Percentiles rank a stretch among this genome's conserved stretches.
Conservation (phyloP, 2,888 invertebrate species). For the Cerastoderma edule region DNA sequence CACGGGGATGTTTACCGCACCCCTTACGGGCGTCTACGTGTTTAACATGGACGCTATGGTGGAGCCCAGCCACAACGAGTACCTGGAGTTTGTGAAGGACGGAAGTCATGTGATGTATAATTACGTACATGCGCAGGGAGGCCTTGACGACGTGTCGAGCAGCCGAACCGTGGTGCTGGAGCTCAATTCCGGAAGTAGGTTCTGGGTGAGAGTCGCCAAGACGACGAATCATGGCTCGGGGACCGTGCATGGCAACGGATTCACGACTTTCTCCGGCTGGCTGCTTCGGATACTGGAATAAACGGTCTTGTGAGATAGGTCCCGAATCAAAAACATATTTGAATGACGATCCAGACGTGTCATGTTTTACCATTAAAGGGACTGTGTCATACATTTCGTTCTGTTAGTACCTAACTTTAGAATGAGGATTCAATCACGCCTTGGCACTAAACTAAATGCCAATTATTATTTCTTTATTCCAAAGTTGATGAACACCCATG, state of each 20-base stretch:
- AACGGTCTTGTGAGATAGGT: no score
- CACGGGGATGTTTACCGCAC: constrained; percentile 25
- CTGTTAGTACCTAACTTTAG: no score
- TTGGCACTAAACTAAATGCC: no score
- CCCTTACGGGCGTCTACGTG: constrained; percentile 8
- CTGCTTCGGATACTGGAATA: constrained; percentile 13
- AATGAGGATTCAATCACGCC: no score
- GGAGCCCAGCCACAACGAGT: constrained; percentile 22
- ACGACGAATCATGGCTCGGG: constrained; percentile 22
- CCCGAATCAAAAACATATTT: no score
- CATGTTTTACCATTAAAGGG: no score
- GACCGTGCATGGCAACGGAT: constrained; percentile 26
- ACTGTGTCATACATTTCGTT: no score
- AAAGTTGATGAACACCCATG: no score
- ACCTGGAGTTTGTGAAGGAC: constrained; percentile 29
- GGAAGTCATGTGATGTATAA: constrained; percentile 28
- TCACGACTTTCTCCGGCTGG: constrained; percentile 23
- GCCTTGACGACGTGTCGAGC: constrained; percentile 17
- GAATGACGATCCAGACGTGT: no score
- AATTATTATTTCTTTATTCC: no score
- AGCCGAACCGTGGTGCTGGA: constrained; percentile 13
- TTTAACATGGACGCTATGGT: constrained; percentile 30
- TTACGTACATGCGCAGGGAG: constrained; percentile 27
- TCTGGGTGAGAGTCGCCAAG: constrained; percentile 15
- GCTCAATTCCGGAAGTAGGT: not conserved